phyloP scores from a whole-genome alignment of 2,113 vertebrate species.

The Chaenogobius annularis region DNA sequence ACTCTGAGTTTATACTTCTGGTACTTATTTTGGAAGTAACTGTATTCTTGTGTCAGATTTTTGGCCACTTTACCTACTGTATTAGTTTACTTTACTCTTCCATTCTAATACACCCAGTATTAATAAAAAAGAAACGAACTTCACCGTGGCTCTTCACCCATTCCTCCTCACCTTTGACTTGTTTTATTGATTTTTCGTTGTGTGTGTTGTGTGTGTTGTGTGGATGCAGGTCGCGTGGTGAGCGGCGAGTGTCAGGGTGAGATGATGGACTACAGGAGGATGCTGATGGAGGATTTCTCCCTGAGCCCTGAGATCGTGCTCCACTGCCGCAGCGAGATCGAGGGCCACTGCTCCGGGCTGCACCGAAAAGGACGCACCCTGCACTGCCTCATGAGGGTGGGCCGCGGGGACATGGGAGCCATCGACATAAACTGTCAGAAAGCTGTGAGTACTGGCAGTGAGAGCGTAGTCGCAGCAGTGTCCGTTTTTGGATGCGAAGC shows the following conservation, averaged over 20 bases:
- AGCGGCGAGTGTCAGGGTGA: slow-evolving; percentile 96
- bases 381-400: slow-evolving; percentile 94
- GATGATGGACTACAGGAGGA: slow-evolving; percentile 95
- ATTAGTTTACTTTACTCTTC: too few species aligned
- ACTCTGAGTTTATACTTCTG: too few species aligned
- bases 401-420: slow-evolving; percentile 83
- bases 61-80: too few species aligned
- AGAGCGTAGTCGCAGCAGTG: background rate
- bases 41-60: too few species aligned
- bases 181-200: background rate
- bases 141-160: background rate
- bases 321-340: slow-evolving; percentile 92
- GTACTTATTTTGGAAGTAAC: too few species aligned
- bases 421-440: slow-evolving; percentile 87
- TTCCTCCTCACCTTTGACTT: background rate
- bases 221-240: slow-evolving; percentile 83
- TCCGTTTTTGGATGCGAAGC: too few species aligned
- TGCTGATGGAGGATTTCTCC: slow-evolving; percentile 98
- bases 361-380: slow-evolving; percentile 94
- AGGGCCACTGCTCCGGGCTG: slow-evolving; percentile 91
- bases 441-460: slow-evolving; percentile 78
- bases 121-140: background rate
- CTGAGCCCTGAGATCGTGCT: slow-evolving; percentile 96
- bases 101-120: too few species aligned
- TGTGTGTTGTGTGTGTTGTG: background rate